These are phyloP conservation scores for Oscheius myriophilus DNA, from an alignment of 2,888 invertebrate genomes.

Conservation along the genomic window DNA sequence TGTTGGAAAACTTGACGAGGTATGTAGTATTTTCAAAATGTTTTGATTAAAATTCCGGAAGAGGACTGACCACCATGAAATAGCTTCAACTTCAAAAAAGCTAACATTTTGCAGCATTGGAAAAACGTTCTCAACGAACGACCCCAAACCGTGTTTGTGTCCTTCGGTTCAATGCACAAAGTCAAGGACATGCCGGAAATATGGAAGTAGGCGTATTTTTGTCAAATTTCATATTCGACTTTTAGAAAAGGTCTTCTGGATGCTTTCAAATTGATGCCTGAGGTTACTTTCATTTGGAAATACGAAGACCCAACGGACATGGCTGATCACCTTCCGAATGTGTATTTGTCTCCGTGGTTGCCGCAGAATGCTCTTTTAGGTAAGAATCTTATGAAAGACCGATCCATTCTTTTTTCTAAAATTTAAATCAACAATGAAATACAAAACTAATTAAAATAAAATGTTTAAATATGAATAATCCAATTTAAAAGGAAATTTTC, in stretches of 20 bases:
- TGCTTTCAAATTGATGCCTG: constrained; percentile 23
- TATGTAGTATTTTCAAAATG: too few species aligned
- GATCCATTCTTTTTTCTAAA: too few species aligned
- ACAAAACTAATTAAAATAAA: too few species aligned
- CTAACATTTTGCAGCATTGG: too few species aligned
- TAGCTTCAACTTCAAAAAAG: too few species aligned
- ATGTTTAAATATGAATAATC: too few species aligned
- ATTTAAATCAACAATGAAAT: too few species aligned
- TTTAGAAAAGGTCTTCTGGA: background rate
- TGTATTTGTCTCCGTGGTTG: constrained; percentile 47
- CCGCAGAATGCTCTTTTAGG: constrained; percentile 50
- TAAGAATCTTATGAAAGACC: background rate
- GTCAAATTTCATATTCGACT: too few species aligned
- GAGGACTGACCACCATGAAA: too few species aligned
- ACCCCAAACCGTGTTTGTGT: constrained; percentile 6
- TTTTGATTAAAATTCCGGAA: too few species aligned
- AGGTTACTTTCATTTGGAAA: constrained; percentile 48
- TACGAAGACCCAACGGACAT: constrained; percentile 37
- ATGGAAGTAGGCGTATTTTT: background rate
- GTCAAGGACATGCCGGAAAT: constrained; percentile 7
- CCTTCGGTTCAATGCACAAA: constrained; percentile 18
- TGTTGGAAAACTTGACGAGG: background rate
- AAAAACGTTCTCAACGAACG: constrained; percentile 7
- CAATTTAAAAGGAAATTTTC: too few species aligned
- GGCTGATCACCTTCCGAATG: constrained; percentile 35